A percentile compares a stretch with the other conserved stretches of the same genome.
Evolutionary conservation across 2,888 invertebrate species (phyloP).

Genomic region (Panorpa germanica): DNA sequence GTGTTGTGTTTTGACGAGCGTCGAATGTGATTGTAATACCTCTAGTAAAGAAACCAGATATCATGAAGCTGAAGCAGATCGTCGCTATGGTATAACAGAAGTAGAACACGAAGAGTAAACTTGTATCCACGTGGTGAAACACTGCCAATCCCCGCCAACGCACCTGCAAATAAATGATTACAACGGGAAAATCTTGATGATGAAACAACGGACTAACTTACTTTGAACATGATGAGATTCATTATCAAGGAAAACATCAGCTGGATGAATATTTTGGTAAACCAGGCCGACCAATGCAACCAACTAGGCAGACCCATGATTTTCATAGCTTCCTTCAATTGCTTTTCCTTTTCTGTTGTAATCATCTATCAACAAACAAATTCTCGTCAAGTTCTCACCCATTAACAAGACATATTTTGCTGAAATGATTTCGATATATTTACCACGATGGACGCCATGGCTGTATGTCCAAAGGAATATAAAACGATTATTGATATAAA

Average conservation of each 20-base stretch:
- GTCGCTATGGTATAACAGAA: constrained; percentile 47
- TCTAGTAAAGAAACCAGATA: constrained; percentile 63
- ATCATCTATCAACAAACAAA: constrained; percentile 18
- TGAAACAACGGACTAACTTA: constrained; percentile 13
- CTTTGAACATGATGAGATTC: constrained; percentile 38
- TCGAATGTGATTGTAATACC: constrained; percentile 30
- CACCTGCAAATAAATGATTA: constrained; percentile 27
- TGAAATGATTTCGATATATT: too few relatives aligned
- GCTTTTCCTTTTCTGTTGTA: constrained; percentile 39
- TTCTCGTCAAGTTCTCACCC: too few relatives aligned
- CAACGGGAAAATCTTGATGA: constrained; percentile 1
- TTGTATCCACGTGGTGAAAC: constrained; percentile 45
- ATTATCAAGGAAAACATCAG: constrained; percentile 37
- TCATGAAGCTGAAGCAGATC: constrained; percentile 60
- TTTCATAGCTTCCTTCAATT: constrained; percentile 72
- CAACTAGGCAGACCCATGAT: constrained; percentile 75
- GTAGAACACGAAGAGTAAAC: constrained; percentile 49
- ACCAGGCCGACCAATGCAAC: constrained; percentile 79
- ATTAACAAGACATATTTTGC: too few relatives aligned
- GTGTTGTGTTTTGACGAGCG: constrained; percentile 8
- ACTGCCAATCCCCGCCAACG: constrained; percentile 38
- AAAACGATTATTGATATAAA: too few relatives aligned
- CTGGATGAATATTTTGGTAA: constrained; percentile 53
- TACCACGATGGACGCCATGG: too few relatives aligned
- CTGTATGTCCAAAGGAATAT: too few relatives aligned